Base-by-base conservation (phyloP, 2,888 invertebrate species). In the Acrocyrtus sp. region DNA sequence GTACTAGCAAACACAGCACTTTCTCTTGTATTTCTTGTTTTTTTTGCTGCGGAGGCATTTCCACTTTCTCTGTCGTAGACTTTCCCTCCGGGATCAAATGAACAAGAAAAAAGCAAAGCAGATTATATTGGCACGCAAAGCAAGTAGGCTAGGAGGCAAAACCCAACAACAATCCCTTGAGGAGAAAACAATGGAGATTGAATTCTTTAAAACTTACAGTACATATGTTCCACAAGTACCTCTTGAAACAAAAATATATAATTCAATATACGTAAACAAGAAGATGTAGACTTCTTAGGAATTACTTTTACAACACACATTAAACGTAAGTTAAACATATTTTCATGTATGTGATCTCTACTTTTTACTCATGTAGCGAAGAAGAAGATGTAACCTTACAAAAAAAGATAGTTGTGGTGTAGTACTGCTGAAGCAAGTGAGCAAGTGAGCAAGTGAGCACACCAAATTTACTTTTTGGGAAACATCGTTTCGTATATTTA, bases 101-200 rank as follows among this genome's bases (percentile, higher is more conserved):
- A n/a, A n/a, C n/a, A n/a, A n/a, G n/a, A n/a, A 17, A 43, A 50
- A 17, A 47, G 47, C 19, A 6, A 29, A 29, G 34, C 34, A 34
- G 19, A 51, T 27, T 17, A 34, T n/a, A 57, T 50, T 50, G 50
- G 50, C 22, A 50, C 15, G 3, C 15, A 54, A 17, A 34, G 5
- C n/a, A 34, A 24, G 8, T 22, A 15, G 17, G 26, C 24, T n/a
- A n/a, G 5, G 48, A 21, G 15, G 48, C 48, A 2, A 22, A 4
- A 6, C 4, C 5, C 19, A 47, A n/a, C 47, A 47, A 17, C 53
- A 53, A 27, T 68, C 68, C 61, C 68, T 24, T 54, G 60, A 61
- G 68, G 27, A 19, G 51, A 41, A 53, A 45, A 48, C 68, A 68
- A 68, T 68, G 61, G 60, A 68, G 68, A 68, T 68, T 68, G 68